A percentile compares a stretch with the other conserved stretches of the same genome.
Evolutionary conservation across 2,888 invertebrate species (phyloP).

Genomic region (Nemoura dubitans): DNA sequence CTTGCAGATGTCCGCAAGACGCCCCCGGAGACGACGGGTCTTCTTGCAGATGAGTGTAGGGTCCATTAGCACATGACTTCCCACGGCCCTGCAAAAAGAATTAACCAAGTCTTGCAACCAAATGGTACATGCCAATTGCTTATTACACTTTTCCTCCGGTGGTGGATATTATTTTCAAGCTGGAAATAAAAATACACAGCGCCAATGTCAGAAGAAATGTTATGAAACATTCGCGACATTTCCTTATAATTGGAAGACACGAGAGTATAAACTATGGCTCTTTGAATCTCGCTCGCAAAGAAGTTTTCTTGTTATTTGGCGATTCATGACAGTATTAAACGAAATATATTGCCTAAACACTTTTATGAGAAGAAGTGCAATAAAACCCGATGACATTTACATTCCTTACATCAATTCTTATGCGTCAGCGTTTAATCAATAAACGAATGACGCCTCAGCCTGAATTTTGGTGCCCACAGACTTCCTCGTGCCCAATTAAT

Average conservation of each 20-base stretch:
- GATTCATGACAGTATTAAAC: not conserved
- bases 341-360: not conserved
- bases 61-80: conserved; percentile 89
- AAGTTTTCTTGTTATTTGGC: not conserved
- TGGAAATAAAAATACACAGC: no score
- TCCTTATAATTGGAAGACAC: not conserved
- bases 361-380: not conserved
- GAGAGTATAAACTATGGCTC: not conserved
- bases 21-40: conserved; percentile 78
- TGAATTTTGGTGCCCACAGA: conserved; percentile 36
- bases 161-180: no score
- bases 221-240: not conserved
- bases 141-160: not conserved
- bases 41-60: conserved; percentile 90
- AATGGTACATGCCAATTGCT: not conserved
- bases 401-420: not conserved
- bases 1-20: conserved; percentile 83
- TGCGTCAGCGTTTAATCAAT: not conserved
- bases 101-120: no score
- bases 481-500: conserved; percentile 40
- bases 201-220: no score
- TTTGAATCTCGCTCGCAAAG: not conserved
- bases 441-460: not conserved
- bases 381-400: not conserved
- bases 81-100: conserved; percentile 72